These are phyloP conservation scores for Puffinus mauretanicus DNA, from an alignment of 2,113 vertebrate species.

Conservation along the genomic window DNA sequence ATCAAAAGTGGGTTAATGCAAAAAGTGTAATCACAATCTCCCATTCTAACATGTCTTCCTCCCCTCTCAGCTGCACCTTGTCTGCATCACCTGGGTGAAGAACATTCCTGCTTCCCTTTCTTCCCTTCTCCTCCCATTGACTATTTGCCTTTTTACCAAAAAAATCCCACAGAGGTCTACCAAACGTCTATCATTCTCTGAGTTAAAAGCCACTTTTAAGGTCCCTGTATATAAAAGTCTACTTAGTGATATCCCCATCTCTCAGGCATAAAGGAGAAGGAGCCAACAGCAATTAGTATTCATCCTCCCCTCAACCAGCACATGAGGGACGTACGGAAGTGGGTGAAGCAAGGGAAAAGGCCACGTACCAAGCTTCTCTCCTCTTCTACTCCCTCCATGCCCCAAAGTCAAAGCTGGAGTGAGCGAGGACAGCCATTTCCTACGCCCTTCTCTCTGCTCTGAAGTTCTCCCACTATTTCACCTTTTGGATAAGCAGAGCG, in stretches of 20 bases:
- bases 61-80: background rate
- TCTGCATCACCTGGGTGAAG: background rate
- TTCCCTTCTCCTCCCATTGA: background rate
- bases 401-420: background rate
- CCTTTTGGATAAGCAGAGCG: background rate
- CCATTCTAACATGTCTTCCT: background rate
- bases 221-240: background rate
- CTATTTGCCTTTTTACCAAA: background rate
- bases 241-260: background rate
- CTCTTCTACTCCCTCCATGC: background rate
- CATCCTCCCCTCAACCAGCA: background rate
- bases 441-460: background rate
- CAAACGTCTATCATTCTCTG: background rate
- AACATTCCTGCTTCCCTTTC: background rate
- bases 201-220: background rate
- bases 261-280: background rate
- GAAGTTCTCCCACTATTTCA: background rate
- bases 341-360: background rate
- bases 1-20: background rate
- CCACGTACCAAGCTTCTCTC: background rate
- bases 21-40: background rate
- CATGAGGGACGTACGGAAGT: rapidly evolving
- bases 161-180: background rate
- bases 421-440: background rate
- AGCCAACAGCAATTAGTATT: background rate